These are phyloP conservation scores for Falco rusticolus DNA, from an alignment of 2,797 vertebrate species.

Conservation along the genomic window DNA sequence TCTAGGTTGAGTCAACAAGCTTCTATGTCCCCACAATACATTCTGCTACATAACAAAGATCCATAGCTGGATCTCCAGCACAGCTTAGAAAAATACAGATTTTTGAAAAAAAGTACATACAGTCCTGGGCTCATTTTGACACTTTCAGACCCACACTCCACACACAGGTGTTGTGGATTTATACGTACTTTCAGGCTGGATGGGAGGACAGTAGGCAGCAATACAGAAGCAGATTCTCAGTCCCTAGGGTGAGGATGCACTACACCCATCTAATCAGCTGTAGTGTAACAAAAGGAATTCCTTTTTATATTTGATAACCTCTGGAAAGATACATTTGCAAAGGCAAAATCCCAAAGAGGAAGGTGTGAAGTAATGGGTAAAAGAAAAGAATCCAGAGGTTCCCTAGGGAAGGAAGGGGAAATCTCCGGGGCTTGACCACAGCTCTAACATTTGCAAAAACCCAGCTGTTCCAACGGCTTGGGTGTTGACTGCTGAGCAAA, in stretches of 20 bases:
- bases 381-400: background rate
- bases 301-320: background rate
- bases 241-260: background rate
- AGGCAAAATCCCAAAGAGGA: slow-evolving; percentile 6
- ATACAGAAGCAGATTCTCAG: background rate
- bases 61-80: background rate
- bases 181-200: background rate
- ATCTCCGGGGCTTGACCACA: background rate
- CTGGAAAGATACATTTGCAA: slow-evolving; percentile 11
- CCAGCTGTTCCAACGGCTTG: background rate
- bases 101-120: background rate
- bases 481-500: background rate
- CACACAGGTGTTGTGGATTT: background rate
- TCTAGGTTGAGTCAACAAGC: background rate
- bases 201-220: background rate
- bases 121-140: background rate
- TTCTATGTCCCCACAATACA: background rate
- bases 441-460: background rate
- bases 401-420: slow-evolving; percentile 29
- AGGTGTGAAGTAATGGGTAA: slow-evolving; percentile 48
- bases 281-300: background rate
- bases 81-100: background rate
- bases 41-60: background rate
- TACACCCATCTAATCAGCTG: background rate
- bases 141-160: background rate